These are phyloP conservation scores for Apis mellifera DNA, from an alignment of 1,140 invertebrate species.

Conservation along the genomic window DNA sequence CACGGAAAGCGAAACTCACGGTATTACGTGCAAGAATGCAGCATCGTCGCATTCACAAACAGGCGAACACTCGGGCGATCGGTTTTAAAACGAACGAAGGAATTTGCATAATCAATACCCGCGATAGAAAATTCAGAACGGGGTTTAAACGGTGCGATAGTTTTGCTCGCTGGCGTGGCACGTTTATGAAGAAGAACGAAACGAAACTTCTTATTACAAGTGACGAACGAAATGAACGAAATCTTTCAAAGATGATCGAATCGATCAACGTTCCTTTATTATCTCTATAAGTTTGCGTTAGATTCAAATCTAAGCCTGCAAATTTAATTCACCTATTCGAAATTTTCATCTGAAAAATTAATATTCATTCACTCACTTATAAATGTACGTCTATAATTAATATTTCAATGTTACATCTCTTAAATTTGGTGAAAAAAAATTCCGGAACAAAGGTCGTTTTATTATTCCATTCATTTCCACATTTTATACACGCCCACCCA, in stretches of 20 bases:
- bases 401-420: no score
- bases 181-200: neutral
- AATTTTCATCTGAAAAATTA: no score
- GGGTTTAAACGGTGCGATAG: neutral
- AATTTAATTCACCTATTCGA: no score
- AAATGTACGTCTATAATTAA: no score
- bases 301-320: no score
- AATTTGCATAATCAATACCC: constrained; percentile 46
- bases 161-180: neutral
- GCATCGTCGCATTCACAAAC: constrained; percentile 1
- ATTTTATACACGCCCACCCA: neutral
- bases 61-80: neutral
- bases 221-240: neutral
- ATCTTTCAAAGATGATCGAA: neutral
- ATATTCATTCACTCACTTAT: no score
- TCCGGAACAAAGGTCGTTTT: neutral
- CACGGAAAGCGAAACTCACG: constrained; percentile 19
- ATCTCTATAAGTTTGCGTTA: neutral
- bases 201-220: neutral
- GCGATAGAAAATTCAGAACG: constrained; percentile 14
- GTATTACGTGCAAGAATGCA: constrained; percentile 56
- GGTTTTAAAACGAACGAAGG: constrained; percentile 10
- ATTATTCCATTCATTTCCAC: no score
- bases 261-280: neutral
- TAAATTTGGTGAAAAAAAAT: no score